These are phyloP conservation scores for Catamblyrhynchus diadema DNA, from an alignment of 2,797 vertebrate genomes.

Conservation along the genomic window DNA sequence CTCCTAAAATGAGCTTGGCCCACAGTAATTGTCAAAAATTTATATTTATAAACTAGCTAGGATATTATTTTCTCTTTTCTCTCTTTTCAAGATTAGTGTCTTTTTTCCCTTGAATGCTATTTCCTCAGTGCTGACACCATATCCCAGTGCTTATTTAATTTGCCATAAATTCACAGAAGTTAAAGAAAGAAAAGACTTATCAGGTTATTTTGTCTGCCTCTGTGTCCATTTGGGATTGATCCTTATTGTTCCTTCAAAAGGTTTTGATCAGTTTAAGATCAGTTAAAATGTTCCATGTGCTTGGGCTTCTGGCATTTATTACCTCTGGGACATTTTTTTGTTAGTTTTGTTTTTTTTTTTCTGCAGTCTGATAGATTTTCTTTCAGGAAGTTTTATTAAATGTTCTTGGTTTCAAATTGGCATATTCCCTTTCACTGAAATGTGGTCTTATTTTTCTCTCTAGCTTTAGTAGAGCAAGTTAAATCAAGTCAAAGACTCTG, in stretches of 20 bases:
- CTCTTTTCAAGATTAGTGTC: neutral
- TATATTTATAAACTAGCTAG: neutral
- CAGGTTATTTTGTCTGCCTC: neutral
- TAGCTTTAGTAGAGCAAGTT: neutral
- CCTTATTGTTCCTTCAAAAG: slow-evolving; percentile 13
- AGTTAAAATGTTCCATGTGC: neutral
- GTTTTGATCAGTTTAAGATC: slow-evolving; percentile 32
- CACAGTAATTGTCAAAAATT: neutral
- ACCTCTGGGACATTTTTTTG: neutral
- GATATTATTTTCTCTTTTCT: neutral
- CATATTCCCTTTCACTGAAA: slow-evolving; percentile 39
- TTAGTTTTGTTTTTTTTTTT: neutral
- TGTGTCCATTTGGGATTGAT: neutral
- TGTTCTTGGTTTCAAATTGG: slow-evolving; percentile 20
- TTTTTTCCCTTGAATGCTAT: neutral
- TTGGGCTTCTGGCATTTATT: slow-evolving; percentile 10
- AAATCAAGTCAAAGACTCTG: slow-evolving; percentile 47
- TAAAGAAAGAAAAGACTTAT: neutral
- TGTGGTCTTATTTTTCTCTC: slow-evolving; percentile 29
- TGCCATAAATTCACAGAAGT: neutral
- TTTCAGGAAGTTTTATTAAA: slow-evolving; percentile 51
- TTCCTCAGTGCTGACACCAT: neutral
- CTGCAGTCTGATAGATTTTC: slow-evolving; percentile 21
- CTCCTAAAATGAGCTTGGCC: neutral
- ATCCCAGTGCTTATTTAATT: neutral